These are phyloP conservation scores for Scatophagus argus DNA, from an alignment of 2,113 vertebrate genomes.

Conservation along the genomic window DNA sequence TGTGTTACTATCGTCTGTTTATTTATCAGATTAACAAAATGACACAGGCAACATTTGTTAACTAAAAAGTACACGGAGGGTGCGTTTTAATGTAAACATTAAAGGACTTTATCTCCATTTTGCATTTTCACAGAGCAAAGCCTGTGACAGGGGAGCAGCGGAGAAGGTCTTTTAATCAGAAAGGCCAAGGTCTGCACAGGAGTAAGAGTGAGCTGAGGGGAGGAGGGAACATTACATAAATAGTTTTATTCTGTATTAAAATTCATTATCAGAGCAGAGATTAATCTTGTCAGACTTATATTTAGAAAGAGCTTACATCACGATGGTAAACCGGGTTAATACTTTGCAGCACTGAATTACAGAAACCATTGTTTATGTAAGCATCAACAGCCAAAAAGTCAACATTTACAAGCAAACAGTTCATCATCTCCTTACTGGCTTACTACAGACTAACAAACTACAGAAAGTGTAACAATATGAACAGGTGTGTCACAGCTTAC, in stretches of 20 bases:
- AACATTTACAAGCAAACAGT: conserved; percentile 9
- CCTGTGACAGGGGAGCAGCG: conserved; percentile 41
- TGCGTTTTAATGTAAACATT: conserved; percentile 38
- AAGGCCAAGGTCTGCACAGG: conserved; percentile 44
- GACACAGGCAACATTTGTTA: conserved; percentile 12
- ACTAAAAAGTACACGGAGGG: conserved; percentile 26
- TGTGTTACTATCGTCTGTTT: not conserved
- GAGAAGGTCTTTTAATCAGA: conserved; percentile 68
- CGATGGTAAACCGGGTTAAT: conserved; percentile 55
- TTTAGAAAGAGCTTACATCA: conserved; percentile 75
- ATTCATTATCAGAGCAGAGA: conserved; percentile 60
- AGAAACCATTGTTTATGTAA: conserved; percentile 51
- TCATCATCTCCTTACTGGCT: conserved; percentile 12
- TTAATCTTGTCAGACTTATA: conserved; percentile 72
- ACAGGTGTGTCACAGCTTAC: not conserved
- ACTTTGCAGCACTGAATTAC: conserved; percentile 16
- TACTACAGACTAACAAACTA: conserved; percentile 15
- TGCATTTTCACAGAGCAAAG: conserved; percentile 55
- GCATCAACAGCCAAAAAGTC: conserved; percentile 19
- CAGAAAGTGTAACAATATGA: conserved; percentile 23
- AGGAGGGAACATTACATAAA: conserved; percentile 69
- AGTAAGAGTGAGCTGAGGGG: not conserved
- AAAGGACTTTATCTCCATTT: conserved; percentile 36
- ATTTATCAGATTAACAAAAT: conserved; percentile 6
- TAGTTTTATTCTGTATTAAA: conserved; percentile 67